Evolutionary conservation across 2,888 invertebrate genomes (phyloP).

Genomic region (Leptopilina drosophilae): DNA sequence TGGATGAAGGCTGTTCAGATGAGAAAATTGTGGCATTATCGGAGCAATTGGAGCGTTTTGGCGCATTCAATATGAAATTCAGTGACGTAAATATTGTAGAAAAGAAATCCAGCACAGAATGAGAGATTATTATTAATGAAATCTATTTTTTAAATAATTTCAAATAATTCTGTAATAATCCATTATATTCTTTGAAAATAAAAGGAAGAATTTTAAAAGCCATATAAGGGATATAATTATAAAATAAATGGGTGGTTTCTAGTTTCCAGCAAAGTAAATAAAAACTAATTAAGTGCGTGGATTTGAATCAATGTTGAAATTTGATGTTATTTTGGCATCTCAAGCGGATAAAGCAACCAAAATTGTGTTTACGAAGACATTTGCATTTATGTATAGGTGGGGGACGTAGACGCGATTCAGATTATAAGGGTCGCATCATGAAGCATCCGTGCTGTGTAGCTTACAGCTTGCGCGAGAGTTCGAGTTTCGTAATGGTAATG

Average conservation of each 20-base stretch:
- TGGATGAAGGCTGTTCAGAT: conserved; percentile 26
- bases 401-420: conserved; percentile 6
- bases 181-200: too few species aligned
- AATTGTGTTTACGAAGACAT: conserved; percentile 30
- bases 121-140: too few species aligned
- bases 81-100: background rate
- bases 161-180: background rate
- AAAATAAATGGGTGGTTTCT: too few species aligned
- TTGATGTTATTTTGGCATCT: background rate
- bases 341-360: conserved; percentile 1
- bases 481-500: conserved; percentile 21
- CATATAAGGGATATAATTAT: too few species aligned
- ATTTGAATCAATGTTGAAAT: background rate
- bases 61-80: background rate
- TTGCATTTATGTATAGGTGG: background rate
- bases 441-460: background rate
- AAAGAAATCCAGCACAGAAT: background rate
- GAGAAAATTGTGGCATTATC: conserved; percentile 31
- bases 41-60: conserved; percentile 26
- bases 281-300: background rate
- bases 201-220: too few species aligned
- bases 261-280: background rate
- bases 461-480: conserved; percentile 23
- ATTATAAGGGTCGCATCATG: conserved; percentile 1
- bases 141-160: background rate